Conservation (phyloP, 1,140 invertebrate species). For the Nephotettix cincticeps region DNA sequence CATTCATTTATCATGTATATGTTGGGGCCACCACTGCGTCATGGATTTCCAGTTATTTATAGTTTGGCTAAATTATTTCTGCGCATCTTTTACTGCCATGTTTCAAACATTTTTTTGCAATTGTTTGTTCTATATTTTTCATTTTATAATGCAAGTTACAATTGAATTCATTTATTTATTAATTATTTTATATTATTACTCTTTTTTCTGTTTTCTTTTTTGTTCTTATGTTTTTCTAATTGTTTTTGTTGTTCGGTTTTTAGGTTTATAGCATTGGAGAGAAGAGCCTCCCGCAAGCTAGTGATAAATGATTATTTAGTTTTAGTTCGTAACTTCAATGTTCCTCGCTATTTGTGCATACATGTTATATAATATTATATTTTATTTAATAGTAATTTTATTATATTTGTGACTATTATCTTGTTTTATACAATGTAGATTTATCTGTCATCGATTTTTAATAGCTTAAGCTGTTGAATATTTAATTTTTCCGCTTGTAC, state of each 20-base stretch:
- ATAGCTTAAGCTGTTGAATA: constrained; percentile 8
- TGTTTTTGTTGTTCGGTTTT: constrained; percentile 17
- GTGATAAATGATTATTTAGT: neutral
- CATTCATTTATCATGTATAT: too few relatives aligned
- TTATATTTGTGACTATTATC: constrained; percentile 19
- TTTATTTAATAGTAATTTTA: constrained; percentile 18
- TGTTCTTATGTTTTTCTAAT: neutral
- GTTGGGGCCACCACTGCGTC: too few relatives aligned
- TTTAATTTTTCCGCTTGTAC: constrained; percentile 19
- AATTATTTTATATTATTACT: neutral
- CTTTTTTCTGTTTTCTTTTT: neutral
- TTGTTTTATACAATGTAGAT: constrained; percentile 26
- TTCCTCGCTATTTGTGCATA: constrained; percentile 11
- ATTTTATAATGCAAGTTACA: too few relatives aligned
- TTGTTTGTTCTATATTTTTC: too few relatives aligned
- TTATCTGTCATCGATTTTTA: constrained; percentile 5
- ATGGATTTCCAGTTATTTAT: too few relatives aligned
- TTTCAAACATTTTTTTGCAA: too few relatives aligned
- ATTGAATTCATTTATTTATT: neutral
- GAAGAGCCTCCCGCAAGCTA: neutral
- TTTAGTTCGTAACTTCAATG: constrained; percentile 2
- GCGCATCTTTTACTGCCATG: too few relatives aligned
- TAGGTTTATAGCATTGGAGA: neutral
- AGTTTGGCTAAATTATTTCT: too few relatives aligned
- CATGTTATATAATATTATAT: constrained; percentile 28